phyloP scores from a whole-genome alignment of 2,113 vertebrate species.

The Ageneiosus marmoratus region DNA sequence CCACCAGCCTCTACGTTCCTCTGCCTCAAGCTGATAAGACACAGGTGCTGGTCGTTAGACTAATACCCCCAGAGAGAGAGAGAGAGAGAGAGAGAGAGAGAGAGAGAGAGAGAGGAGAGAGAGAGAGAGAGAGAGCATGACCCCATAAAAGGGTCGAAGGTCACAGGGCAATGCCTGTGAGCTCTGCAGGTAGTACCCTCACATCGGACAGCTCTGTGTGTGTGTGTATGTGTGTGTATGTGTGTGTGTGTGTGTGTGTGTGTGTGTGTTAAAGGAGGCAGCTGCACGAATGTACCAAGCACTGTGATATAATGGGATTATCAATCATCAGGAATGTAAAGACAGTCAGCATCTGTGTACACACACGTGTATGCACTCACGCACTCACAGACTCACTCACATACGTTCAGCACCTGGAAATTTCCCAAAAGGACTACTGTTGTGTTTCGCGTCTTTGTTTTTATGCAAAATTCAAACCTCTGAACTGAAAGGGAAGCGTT shows the following conservation, averaged over 20 bases:
- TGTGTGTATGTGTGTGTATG: background rate
- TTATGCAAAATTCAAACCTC: background rate
- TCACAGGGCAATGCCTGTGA: slow-evolving; percentile 5
- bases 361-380: background rate
- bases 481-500: background rate
- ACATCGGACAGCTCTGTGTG: slow-evolving; percentile 9
- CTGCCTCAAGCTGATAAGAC: background rate
- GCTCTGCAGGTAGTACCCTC: background rate
- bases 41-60: slow-evolving; percentile 1
- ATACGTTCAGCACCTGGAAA: too few relatives aligned
- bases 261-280: background rate
- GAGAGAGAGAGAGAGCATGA: too few relatives aligned
- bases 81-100: too few relatives aligned
- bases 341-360: background rate
- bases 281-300: background rate
- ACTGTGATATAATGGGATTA: background rate
- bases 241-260: background rate
- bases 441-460: too few relatives aligned
- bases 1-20: background rate
- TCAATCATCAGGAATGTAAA: background rate
- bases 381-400: too few relatives aligned
- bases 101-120: too few relatives aligned
- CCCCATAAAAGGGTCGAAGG: background rate
- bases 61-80: too few relatives aligned
- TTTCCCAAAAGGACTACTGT: too few relatives aligned